Base-by-base conservation (phyloP, 1,140 invertebrate genomes). In the Nylanderia fulva region DNA sequence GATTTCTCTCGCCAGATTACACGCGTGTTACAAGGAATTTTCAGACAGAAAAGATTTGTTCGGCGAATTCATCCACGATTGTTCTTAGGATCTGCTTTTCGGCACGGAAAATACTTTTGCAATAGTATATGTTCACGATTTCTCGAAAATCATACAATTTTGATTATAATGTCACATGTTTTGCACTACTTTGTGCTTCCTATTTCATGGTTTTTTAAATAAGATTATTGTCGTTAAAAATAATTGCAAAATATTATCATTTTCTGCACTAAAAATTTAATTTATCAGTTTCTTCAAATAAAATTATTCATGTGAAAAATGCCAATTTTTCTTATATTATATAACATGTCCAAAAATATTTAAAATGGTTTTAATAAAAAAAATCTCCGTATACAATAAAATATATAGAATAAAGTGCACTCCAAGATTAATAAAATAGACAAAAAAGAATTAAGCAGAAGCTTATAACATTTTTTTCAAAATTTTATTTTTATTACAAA, bases 1-100 rank as follows among this genome's bases (percentile, higher is more conserved):
- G 77, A 72, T 60, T 58, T 80, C 52, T 33, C 7, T 33, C 24
- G 48, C 1, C 21, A 80, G 64, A 72, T 58, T 71, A 72, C 77
- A 80, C 21, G 48, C 36, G 52, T 36, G 36, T 71, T 66, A 42
- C 4, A 1, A 45, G 56, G 52, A 24, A 9, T 60, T 72, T 71
- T 45, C 52, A 24, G 9, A 36, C 1, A 4, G 39, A 58, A 58
- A 42, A 45, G 1, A 48, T 58, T 71, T 11, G 9, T 29, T 27
- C n/a, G 18, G 21, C 48, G 29, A 68, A 68, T 79, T 3, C 13
- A 79, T 7, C 13, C n/a, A 1, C 45, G 8, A 64, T 29, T 68
- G 15, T 29, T 36, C 33, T 8, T 68, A 27, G 11, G 68, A 39
- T 66, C 5, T 13, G 5, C 6, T 58, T 27, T 2, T 79, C 27